phyloP scores from a whole-genome alignment of 2,888 invertebrate genomes.

The Synanthedon andrenaeformis region DNA sequence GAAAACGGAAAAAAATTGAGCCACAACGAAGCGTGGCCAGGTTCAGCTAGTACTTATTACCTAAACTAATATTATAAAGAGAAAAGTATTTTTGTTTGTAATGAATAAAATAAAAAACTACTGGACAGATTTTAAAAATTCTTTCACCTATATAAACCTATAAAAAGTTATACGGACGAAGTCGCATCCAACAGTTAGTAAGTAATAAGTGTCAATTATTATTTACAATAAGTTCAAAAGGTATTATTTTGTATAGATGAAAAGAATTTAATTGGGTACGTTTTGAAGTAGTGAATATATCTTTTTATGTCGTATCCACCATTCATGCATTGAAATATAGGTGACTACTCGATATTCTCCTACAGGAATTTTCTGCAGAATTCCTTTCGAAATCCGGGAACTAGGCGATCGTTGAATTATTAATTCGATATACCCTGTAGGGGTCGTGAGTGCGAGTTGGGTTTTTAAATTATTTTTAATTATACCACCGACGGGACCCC shows the following conservation, averaged over 20 bases:
- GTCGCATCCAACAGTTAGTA: no score
- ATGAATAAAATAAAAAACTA: no score
- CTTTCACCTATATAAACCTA: no score
- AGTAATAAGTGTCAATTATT: no score
- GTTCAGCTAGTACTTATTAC: no score
- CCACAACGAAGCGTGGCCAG: no score
- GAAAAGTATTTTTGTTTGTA: no score
- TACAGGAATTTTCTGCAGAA: conserved; percentile 7
- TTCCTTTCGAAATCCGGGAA: conserved; percentile 9
- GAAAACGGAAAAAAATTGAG: no score
- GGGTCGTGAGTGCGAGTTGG: conserved; percentile 13
- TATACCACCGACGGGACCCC: conserved; percentile 26
- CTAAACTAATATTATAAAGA: no score
- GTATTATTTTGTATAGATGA: not conserved
- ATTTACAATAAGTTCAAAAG: no score
- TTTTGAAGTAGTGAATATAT: not conserved
- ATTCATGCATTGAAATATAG: not conserved
- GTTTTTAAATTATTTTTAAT: conserved; percentile 54
- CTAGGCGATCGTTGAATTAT: conserved; percentile 19
- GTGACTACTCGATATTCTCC: conserved; percentile 4
- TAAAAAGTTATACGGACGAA: no score
- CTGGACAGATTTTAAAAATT: no score
- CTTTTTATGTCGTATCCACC: not conserved
- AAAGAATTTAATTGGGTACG: not conserved
- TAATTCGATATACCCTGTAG: conserved; percentile 22